Base-by-base conservation (phyloP, 1,140 invertebrate genomes). In the Trichoplusia ni region DNA sequence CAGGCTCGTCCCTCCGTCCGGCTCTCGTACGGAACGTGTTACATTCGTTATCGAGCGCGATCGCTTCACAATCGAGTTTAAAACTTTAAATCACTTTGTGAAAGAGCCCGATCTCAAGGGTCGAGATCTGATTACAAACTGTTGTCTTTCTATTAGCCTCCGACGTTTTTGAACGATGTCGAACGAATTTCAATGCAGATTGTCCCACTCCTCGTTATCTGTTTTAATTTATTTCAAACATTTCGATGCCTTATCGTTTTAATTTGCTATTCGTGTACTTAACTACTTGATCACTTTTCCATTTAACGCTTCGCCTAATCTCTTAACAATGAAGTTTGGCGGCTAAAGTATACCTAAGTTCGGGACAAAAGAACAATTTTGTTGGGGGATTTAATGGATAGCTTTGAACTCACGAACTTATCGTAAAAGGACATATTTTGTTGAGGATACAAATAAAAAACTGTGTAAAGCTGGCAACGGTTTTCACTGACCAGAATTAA, bases 101-200 rank as follows among this genome's bases (percentile, higher is more conserved):
- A 68, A 56, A 40, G 70, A 35, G 76, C 79, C 73, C 44, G 53
- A 67, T 70, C 44, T 44, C 38, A 51, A 47, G 44, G 25, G 8
- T 21, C 38, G 38, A 44, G 56, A 73, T 75, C 72, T 73, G 72
- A 79, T 82, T 75, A 75, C 56, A 60, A 69, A 64, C 70, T 85
- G 80, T 82, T 82, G 71, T 82, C 77, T 82, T 81, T 82, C 70
- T 77, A 78, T 81, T 78, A 80, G 61, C 67, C 47, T 69, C 27
- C 21, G 54, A 31, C 38, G 38, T 67, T 59, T 56, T 46, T 67
- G 49, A 61, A 53, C 53, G 38, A 9, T 44, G 54, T 64, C 62
- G 8, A 40, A 64, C 29, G 40, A 73, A 69, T 69, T 71, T 71
- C 62, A 62, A 81, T 75, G 69, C 67, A 72, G 74, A 76, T 72